phyloP scores from a whole-genome alignment of 2,888 invertebrate species.

The Seladonia tumulorum region DNA sequence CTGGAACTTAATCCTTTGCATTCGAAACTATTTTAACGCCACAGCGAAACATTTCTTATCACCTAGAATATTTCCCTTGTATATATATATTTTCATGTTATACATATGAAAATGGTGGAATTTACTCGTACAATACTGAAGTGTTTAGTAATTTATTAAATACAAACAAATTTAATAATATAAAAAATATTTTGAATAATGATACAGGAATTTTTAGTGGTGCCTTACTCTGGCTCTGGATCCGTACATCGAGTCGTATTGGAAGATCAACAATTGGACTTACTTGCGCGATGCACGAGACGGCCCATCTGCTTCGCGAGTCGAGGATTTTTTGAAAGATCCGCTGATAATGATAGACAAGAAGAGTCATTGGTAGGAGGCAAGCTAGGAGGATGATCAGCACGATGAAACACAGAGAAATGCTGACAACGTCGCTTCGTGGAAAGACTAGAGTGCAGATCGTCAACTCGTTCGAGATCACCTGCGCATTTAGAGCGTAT shows the following conservation, averaged over 20 bases:
- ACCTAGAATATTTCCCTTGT: no score
- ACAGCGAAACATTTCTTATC: no score
- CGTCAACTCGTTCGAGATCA: slow-evolving; percentile 69
- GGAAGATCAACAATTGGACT: slow-evolving; percentile 1
- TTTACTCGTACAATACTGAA: no score
- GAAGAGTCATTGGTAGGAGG: slow-evolving; percentile 85
- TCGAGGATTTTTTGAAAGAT: slow-evolving; percentile 86
- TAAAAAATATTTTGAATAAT: no score
- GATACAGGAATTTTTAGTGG: no score
- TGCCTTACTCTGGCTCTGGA: neutral
- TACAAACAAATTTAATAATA: no score
- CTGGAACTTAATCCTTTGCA: neutral
- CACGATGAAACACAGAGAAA: slow-evolving; percentile 85
- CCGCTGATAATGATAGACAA: slow-evolving; percentile 86
- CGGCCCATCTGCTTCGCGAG: slow-evolving; percentile 85
- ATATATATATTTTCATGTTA: no score
- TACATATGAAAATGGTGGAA: no score
- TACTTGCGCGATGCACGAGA: slow-evolving; percentile 84
- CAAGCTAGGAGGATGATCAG: slow-evolving; percentile 85
- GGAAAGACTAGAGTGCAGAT: slow-evolving; percentile 87
- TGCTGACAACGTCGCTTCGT: slow-evolving; percentile 83
- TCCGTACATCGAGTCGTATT: neutral
- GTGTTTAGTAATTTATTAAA: no score
- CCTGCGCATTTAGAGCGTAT: slow-evolving; percentile 60
- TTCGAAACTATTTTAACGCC: no score